phyloP scores from a whole-genome alignment of 2,888 invertebrate genomes.

The Eutolmus rufibarbis region DNA sequence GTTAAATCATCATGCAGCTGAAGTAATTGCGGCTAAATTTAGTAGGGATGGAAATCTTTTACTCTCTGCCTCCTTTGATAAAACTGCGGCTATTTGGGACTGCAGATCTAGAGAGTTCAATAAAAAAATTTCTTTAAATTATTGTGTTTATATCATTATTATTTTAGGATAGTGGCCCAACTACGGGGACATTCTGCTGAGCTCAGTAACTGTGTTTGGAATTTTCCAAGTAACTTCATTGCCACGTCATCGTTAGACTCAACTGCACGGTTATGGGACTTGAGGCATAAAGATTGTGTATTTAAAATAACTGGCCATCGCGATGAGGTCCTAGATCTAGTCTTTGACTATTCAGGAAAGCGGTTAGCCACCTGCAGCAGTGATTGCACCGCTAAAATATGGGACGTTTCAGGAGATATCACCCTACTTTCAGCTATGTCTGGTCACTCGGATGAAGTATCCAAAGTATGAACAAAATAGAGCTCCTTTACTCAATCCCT shows the following conservation, averaged over 20 bases:
- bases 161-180: constrained; percentile 66
- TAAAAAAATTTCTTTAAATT: background rate
- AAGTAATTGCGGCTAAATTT: constrained; percentile 77
- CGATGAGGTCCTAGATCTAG: constrained; percentile 77
- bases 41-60: constrained; percentile 73
- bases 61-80: constrained; percentile 82
- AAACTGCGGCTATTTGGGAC: constrained; percentile 79
- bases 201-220: constrained; percentile 74
- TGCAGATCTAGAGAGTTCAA: constrained; percentile 68
- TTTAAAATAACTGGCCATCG: constrained; percentile 70
- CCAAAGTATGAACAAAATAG: constrained; percentile 64
- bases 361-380: constrained; percentile 77
- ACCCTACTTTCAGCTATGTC: constrained; percentile 68
- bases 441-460: constrained; percentile 74
- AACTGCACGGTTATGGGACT: constrained; percentile 76
- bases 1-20: constrained; percentile 75
- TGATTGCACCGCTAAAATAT: constrained; percentile 77
- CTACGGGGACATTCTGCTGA: constrained; percentile 72
- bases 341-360: constrained; percentile 78
- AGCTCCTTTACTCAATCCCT: background rate
- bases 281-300: constrained; percentile 66
- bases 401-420: constrained; percentile 69
- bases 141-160: background rate
- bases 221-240: constrained; percentile 71
- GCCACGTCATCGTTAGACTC: constrained; percentile 76